Base-by-base conservation (phyloP, 1,140 invertebrate genomes). In the Leptinotarsa defecta region DNA sequence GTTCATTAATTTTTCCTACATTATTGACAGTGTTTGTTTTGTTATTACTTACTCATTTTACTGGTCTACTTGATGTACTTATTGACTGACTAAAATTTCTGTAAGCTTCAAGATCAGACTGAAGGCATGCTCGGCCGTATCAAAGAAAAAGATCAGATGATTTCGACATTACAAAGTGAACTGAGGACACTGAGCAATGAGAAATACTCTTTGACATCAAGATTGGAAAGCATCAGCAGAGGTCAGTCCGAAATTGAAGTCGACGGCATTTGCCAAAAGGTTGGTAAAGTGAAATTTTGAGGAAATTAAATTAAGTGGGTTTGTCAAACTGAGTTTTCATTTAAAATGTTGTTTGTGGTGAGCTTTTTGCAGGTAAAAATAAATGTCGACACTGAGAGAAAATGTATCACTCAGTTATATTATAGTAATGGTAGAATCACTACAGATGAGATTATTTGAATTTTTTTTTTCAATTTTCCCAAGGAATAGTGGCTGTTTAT, bases 221-320 rank as follows among this genome's bases (percentile, higher is more conserved):
- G 84, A 74, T 70, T 88, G 6, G 85, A 88, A 75, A 76, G 63
- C 63, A 69, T 70, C 8, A 62, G 68, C n/a, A 74, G 78, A 48
- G 78, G 79, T 70, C 57, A 49, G 52, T 49, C 72, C 19, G 79
- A 81, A 20, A 67, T 43, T 70, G 77, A 81, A 68, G 48, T 68
- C 49, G 76, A 78, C 43, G 43, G 75, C 72, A 69, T 76, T 68
- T 80, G 78, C 57, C 24, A 78, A 17, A 83, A 78, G 68, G 78
- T 74, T 8, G 20, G 62, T 43, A 48, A 13, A 68, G 24, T n/a
- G 1, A 27, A 3, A n/a, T 13, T 19, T 19, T 24, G 17, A 6
- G 70, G 24, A 15, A 71, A 71, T 57, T 11, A 43, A 11, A 43
- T 34, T 4, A 34, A 34, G 8, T 43, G 8, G 34, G 34, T 43